phyloP scores from a whole-genome alignment of 2,113 vertebrate species.

The Cavia porcellus region DNA sequence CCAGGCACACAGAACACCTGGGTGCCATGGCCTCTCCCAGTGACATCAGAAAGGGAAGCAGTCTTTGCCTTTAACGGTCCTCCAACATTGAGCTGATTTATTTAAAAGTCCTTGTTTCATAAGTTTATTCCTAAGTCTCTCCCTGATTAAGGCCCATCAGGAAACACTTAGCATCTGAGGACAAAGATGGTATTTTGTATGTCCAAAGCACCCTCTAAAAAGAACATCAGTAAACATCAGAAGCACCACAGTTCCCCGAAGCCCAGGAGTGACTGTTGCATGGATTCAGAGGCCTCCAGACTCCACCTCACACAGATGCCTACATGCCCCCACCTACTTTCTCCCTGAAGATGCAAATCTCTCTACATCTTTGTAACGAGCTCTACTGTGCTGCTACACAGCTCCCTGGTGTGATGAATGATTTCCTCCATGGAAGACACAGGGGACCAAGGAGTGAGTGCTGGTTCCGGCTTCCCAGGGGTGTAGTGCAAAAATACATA shows the following conservation, averaged over 20 bases:
- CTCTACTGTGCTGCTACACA: not conserved
- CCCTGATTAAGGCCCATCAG: not conserved
- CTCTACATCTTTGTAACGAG: not conserved
- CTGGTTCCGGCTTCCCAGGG: not conserved
- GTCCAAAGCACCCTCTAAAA: not conserved
- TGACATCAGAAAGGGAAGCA: not conserved
- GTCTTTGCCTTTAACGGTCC: not conserved
- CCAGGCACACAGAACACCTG: not conserved
- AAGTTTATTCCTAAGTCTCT: not conserved
- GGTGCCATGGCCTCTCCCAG: not conserved
- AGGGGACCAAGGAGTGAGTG: not conserved
- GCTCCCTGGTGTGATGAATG: not conserved
- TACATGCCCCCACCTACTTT: not conserved
- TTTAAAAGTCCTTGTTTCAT: not conserved
- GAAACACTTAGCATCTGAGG: not conserved
- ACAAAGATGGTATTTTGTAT: not conserved
- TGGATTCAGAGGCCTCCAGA: not conserved
- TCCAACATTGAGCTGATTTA: not conserved
- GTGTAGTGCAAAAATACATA: not conserved
- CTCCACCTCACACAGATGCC: not conserved
- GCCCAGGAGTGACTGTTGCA: not conserved
- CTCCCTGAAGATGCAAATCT: not conserved
- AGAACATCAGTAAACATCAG: not conserved
- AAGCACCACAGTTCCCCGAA: not conserved
- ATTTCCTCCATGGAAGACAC: not conserved